Percentiles rank a stretch among this genome's conserved stretches.
These are phyloP conservation scores for Stratiomys singularior DNA, from an alignment of 2,888 invertebrate genomes.

Conservation along the genomic window DNA sequence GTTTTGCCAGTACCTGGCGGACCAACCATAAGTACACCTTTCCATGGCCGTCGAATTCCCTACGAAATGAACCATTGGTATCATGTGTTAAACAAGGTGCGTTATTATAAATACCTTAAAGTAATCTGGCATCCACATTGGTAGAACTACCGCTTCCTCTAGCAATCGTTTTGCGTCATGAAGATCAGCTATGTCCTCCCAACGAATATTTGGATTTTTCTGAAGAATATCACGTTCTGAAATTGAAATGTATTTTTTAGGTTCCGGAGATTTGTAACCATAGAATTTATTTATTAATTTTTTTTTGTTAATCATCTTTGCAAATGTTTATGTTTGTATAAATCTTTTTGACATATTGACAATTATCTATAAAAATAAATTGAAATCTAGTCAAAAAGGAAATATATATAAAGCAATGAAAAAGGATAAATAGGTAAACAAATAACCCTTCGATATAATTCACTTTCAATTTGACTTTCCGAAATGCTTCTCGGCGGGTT, in stretches of 20 bases:
- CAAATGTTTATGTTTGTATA: too few relatives aligned
- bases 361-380: too few relatives aligned
- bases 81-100: neutral
- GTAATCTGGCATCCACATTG: conserved; percentile 98
- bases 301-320: too few relatives aligned
- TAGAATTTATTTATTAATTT: too few relatives aligned
- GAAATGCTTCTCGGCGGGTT: too few relatives aligned
- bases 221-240: conserved; percentile 95
- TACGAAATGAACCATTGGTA: conserved; percentile 58
- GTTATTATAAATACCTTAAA: conserved; percentile 77
- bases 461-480: too few relatives aligned
- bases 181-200: conserved; percentile 94
- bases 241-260: conserved; percentile 53
- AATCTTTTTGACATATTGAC: too few relatives aligned
- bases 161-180: conserved; percentile 88
- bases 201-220: conserved; percentile 94
- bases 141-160: conserved; percentile 97
- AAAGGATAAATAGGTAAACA: too few relatives aligned
- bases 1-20: conserved; percentile 93
- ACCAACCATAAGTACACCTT: conserved; percentile 94
- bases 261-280: too few relatives aligned
- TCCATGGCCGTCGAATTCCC: conserved; percentile 96
- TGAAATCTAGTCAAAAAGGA: too few relatives aligned
- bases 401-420: too few relatives aligned
- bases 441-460: too few relatives aligned